Percentiles rank a stretch among this genome's conserved stretches.
phyloP scores from a whole-genome alignment of 2,888 invertebrate genomes.

The Mimachlamys varia region DNA sequence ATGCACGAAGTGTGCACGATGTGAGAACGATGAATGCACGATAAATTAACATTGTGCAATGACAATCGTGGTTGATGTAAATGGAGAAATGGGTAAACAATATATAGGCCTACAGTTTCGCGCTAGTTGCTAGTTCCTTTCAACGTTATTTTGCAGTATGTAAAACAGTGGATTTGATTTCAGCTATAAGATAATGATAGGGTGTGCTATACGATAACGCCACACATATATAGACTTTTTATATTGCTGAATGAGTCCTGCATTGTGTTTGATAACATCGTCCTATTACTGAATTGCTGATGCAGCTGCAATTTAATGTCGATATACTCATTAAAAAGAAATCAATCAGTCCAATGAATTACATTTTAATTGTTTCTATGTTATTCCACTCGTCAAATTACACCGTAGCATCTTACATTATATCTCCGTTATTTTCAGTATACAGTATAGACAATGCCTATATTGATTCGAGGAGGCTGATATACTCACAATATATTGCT shows the following conservation, averaged over 20 bases:
- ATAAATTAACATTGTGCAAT: too few species aligned
- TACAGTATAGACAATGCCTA: background rate
- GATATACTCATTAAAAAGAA: background rate
- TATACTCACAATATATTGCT: background rate
- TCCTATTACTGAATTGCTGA: background rate
- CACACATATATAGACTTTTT: background rate
- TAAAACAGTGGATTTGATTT: too few species aligned
- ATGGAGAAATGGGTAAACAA: too few species aligned
- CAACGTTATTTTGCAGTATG: too few species aligned
- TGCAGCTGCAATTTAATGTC: background rate
- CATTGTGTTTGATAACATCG: background rate
- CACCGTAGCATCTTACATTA: background rate
- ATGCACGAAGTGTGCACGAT: too few species aligned
- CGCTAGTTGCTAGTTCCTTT: too few species aligned
- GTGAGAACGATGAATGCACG: too few species aligned
- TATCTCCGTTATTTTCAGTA: background rate
- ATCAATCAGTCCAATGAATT: background rate
- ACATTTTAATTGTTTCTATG: background rate
- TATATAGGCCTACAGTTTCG: too few species aligned
- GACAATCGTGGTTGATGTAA: too few species aligned
- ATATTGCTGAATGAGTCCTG: background rate
- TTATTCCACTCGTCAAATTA: conserved; percentile 10
- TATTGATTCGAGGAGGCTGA: background rate
- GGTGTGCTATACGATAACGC: background rate
- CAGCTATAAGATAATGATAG: too few species aligned